phyloP scores from a whole-genome alignment of 1,140 invertebrate species.

The Rhyzopertha dominica region DNA sequence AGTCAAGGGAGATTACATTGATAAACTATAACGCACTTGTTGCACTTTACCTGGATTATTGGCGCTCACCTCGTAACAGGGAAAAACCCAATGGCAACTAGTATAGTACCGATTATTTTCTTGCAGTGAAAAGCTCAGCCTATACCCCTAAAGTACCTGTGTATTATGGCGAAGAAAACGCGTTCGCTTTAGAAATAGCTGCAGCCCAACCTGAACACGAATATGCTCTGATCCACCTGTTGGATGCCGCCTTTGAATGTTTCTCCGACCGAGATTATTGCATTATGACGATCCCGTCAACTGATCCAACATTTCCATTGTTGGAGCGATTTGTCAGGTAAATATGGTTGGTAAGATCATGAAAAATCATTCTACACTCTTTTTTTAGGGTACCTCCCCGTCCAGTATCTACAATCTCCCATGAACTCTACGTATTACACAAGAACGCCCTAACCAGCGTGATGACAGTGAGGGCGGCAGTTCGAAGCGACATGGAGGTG shows the following conservation, averaged over 20 bases:
- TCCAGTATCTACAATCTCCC: conserved; percentile 50
- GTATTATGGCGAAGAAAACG: conserved; percentile 48
- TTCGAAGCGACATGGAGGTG: conserved; percentile 35
- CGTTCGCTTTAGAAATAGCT: conserved; percentile 62
- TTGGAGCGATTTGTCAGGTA: conserved; percentile 34
- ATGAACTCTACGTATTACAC: conserved; percentile 62
- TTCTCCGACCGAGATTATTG: conserved; percentile 65
- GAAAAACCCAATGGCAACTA: too few relatives aligned
- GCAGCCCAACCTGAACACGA: conserved; percentile 58
- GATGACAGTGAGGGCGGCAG: conserved; percentile 13
- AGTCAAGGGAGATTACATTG: too few relatives aligned
- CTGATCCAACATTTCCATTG: conserved; percentile 56
- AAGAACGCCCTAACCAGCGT: conserved; percentile 46
- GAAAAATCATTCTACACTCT: too few relatives aligned
- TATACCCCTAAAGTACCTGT: conserved; percentile 16
- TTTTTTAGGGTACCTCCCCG: conserved; percentile 52
- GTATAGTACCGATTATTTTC: too few relatives aligned
- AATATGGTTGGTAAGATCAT: too few relatives aligned
- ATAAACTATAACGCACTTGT: too few relatives aligned
- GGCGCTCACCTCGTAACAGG: too few relatives aligned
- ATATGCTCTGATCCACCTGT: conserved; percentile 51
- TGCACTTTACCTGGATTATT: too few relatives aligned
- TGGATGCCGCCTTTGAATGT: conserved; percentile 60
- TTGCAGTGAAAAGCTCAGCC: too few relatives aligned
- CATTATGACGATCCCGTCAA: conserved; percentile 57